Base-by-base conservation (phyloP, 2,888 invertebrate genomes). In the Acanthosoma haemorrhoidale region DNA sequence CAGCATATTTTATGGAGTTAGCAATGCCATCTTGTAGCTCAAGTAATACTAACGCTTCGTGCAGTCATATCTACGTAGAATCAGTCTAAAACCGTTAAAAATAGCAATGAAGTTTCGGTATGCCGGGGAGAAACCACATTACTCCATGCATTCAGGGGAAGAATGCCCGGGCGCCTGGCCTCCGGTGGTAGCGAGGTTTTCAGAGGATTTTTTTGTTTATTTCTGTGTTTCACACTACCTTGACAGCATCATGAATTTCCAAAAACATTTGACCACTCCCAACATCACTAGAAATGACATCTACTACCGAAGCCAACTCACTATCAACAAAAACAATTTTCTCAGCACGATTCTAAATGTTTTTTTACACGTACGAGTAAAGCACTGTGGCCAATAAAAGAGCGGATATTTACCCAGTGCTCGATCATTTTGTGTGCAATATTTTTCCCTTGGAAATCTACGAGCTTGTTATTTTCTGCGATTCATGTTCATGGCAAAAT, bases 401-500 rank as follows among this genome's bases (percentile, higher is more conserved):
- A 11, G 5, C 43, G 3, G 57, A 67, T 2, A 51, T 67, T 5
- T 67, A 51, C 59, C 59, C 67, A 11, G 59, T 67, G 18, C 18
- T 67, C 13, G 4, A 67, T 4, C 41, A 51, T 31, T 67, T 67
- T 51, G 21, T 57, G 4, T 3, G 5, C 8, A 43, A 41, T 4
- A 6, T 3, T 59, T 11, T 16, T 2, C 58, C 41, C 18, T n/a
- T n/a, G n/a, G 36, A 38, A 38, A 8, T 38, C n/a, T 57, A 61
- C 32, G n/a, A 73, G 21, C 29, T 72, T 39, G 43, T 68, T 13
- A 71, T 73, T 8, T 75, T 72, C 51, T 74, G 74, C 69, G 74
- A 75, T 39, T 74, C 73, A 21, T 73, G 72, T 61, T 66, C 68
- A n/a, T 73, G 74, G 34, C 73, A 75, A 39, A 75, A 75, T 57